Evolutionary conservation across 2,113 vertebrate genomes (phyloP).

Genomic region (Halcyon senegalensis): DNA sequence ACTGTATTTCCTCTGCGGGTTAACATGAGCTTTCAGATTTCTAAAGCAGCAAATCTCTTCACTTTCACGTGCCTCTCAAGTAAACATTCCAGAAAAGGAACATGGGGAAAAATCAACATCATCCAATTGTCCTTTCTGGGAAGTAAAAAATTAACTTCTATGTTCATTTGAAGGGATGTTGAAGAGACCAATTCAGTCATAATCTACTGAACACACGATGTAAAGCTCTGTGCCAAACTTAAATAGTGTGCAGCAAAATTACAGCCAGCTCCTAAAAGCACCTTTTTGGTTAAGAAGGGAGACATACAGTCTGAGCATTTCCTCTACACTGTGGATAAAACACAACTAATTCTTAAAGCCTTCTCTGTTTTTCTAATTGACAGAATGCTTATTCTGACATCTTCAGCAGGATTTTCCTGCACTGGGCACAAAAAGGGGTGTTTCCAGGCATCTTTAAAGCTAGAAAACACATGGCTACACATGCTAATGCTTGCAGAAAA

Average conservation of each 20-base stretch:
- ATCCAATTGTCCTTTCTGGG: neutral
- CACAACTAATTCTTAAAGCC: neutral
- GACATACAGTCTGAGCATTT: neutral
- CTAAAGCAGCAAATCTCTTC: too few species aligned
- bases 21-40: too few species aligned
- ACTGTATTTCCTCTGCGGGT: too few species aligned
- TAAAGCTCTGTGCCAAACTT: neutral
- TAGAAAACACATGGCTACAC: neutral
- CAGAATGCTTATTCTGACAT: neutral
- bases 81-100: too few species aligned
- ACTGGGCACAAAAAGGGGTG: neutral
- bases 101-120: too few species aligned
- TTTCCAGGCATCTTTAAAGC: neutral
- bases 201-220: neutral
- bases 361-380: neutral
- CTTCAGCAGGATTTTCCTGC: neutral
- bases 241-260: neutral
- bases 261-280: neutral
- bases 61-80: too few species aligned
- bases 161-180: neutral
- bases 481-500: neutral
- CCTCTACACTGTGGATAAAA: neutral
- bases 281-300: neutral
- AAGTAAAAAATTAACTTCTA: neutral
- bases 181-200: neutral